Percentiles rank a stretch among this genome's conserved stretches.
These are phyloP conservation scores for Protomyctophum bolini DNA, from an alignment of 2,113 vertebrate species.

Conservation along the genomic window DNA sequence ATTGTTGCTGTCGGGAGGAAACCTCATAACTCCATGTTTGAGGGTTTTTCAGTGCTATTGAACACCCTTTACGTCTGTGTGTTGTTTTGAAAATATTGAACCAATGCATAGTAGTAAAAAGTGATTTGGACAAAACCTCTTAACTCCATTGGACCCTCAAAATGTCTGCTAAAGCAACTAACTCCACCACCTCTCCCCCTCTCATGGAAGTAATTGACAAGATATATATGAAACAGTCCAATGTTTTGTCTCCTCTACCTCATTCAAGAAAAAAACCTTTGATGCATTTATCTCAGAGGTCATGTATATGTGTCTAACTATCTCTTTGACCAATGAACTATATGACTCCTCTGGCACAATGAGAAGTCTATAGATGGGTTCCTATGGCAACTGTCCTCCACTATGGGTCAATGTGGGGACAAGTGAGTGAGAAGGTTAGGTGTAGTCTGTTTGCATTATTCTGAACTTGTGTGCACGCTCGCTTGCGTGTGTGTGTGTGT, in stretches of 20 bases:
- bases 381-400: conserved; percentile 54
- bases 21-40: no score
- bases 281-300: conserved; percentile 50
- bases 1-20: no score
- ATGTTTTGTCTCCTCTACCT: conserved; percentile 28
- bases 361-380: conserved; percentile 62
- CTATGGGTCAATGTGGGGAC: conserved; percentile 63
- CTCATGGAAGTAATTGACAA: no score
- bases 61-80: no score
- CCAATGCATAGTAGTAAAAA: no score
- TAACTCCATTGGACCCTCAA: no score
- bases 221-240: conserved; percentile 2
- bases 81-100: no score
- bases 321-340: conserved; percentile 66
- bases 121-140: no score
- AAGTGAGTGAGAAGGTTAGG: conserved; percentile 7
- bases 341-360: conserved; percentile 60
- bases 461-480: neutral
- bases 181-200: no score
- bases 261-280: conserved; percentile 5
- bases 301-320: conserved; percentile 53
- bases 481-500: conserved; percentile 5
- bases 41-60: no score
- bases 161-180: no score
- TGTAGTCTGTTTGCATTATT: neutral